Base-by-base conservation (phyloP, 2,888 invertebrate species). In the Empis livida region DNA sequence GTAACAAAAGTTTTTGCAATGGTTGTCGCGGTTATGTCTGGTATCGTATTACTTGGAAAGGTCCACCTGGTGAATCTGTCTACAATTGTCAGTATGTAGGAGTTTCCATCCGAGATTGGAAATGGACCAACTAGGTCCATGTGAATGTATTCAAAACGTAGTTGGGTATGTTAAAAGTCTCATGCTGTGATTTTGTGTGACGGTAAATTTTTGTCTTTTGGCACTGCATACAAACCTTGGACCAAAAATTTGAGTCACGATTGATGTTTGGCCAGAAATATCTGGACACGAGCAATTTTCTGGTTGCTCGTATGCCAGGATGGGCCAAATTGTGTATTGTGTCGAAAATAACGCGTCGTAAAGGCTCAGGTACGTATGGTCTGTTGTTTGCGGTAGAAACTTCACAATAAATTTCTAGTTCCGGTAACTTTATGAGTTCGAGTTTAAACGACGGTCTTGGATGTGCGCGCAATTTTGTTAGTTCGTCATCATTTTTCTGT, bases 71-170 rank as follows among this genome's bases (percentile, higher is more conserved):
- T 48, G 32, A 54, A 53, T 6, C 62, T 49, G 31, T 63, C 61
- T 11, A 59, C 54, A 2, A 52, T 51, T 1, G 61, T 61, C 1
- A 62, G 47, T 15, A 56, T 49, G 44, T 60, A 60, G 10, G 49
- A 42, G 44, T 49, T 54, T 23, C 51, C 54, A 16, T 53, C 40
- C 0, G 56, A 56, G 6, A 47, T 14, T 20, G 61, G 61, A 15
- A 65, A 48, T 3, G 62, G 61, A 15, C 62, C 61, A 2, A 65
- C 56, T 14, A 67, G 48, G 49, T 65, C 63, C 6, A 63, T 48
- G 42, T 63, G 61, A 6, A 65, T 51, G 42, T 63, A 60, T n/a
- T 55, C 52, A 48, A 65, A 64, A 11, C 63, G 8, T 43, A 45
- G 14, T 53, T 49, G 13, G 61, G 56, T n/a, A 51, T 45, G 2